Evolutionary conservation across 2,797 vertebrate genomes (phyloP).

Genomic region (Pangasius djambal): DNA sequence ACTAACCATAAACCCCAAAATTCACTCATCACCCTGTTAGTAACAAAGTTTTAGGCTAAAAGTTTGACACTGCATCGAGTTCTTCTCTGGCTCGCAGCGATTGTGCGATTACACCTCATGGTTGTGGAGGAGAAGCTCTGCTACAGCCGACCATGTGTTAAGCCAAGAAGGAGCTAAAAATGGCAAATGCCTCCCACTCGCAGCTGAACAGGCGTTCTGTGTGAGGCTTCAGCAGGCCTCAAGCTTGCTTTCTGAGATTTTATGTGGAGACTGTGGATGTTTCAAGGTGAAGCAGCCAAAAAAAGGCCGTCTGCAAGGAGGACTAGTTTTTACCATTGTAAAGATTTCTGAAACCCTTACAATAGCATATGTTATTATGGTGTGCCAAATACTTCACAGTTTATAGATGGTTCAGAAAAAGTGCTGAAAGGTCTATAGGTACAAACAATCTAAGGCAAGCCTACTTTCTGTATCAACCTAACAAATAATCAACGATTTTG

Average conservation of each 20-base stretch:
- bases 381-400: neutral
- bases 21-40: neutral
- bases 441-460: neutral
- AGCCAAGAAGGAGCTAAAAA: slow-evolving; percentile 47
- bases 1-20: neutral
- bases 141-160: slow-evolving; percentile 25
- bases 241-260: neutral
- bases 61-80: slow-evolving; percentile 23
- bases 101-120: slow-evolving; percentile 44
- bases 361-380: neutral
- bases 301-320: neutral
- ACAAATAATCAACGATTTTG: neutral
- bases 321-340: neutral
- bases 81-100: slow-evolving; percentile 24
- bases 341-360: neutral
- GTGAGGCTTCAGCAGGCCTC: slow-evolving; percentile 25
- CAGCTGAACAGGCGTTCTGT: slow-evolving; percentile 40
- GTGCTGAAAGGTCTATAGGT: neutral
- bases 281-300: slow-evolving; percentile 3
- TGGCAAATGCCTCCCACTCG: slow-evolving; percentile 39
- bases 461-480: neutral
- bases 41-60: slow-evolving; percentile 37
- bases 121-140: slow-evolving; percentile 44
- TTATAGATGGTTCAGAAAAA: neutral
- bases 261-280: slow-evolving; percentile 4